Conservation (phyloP, 2,888 invertebrate genomes). For the Glaucopsyche alexis region DNA sequence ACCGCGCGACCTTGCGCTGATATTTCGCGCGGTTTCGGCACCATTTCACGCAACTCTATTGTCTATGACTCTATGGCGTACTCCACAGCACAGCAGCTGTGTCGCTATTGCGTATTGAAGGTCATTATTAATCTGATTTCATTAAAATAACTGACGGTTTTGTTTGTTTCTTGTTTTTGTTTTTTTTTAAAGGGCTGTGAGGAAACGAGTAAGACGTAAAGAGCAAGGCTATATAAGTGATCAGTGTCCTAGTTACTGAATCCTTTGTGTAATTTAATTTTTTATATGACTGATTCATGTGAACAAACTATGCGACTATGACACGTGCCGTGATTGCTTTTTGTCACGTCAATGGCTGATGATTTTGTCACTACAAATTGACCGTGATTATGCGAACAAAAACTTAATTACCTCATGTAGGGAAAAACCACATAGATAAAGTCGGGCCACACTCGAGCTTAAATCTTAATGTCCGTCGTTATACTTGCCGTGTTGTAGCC, state of each 20-base stretch:
- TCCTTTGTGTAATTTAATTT: too few species aligned
- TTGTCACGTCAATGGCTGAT: not conserved
- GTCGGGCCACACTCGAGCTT: not conserved
- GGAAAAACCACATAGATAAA: not conserved
- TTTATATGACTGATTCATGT: not conserved
- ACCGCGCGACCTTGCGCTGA: constrained; percentile 23
- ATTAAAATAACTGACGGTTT: constrained; percentile 2
- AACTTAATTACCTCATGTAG: not conserved
- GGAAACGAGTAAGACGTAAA: too few species aligned
- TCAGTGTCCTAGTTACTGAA: too few species aligned
- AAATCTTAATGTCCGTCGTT: not conserved
- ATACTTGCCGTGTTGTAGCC: not conserved
- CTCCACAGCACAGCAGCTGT: not conserved
- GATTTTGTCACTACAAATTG: constrained; percentile 2
- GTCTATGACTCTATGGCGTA: not conserved
- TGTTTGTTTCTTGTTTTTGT: not conserved
- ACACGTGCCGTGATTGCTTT: not conserved
- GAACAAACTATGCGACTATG: not conserved
- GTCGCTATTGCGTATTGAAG: constrained; percentile 2
- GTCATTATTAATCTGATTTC: not conserved
- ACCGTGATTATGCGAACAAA: not conserved
- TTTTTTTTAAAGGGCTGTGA: not conserved
- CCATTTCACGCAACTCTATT: constrained; percentile 19
- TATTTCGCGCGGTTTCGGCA: constrained; percentile 19
- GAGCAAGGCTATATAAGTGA: too few species aligned